These are phyloP conservation scores for Malurus elegans DNA, from an alignment of 2,113 vertebrate genomes.

Conservation along the genomic window DNA sequence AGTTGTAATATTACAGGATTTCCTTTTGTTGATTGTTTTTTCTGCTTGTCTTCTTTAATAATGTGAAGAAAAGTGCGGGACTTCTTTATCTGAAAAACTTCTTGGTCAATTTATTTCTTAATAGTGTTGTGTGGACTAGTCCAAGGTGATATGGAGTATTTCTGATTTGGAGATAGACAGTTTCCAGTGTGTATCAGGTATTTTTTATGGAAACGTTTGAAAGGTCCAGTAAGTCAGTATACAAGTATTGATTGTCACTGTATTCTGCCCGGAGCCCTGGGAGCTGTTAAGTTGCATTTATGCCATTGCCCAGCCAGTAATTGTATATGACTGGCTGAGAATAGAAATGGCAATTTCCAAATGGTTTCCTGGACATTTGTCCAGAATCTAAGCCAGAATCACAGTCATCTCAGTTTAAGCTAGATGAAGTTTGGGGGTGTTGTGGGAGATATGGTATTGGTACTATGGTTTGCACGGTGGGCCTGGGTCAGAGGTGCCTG, in stretches of 20 bases:
- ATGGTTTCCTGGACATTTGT: background rate
- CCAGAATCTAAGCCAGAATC: background rate
- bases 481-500: background rate
- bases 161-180: background rate
- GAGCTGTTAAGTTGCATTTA: background rate
- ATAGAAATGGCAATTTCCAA: background rate
- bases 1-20: background rate
- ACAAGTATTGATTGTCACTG: background rate
- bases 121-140: background rate
- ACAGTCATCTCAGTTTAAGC: background rate
- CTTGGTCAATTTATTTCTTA: background rate
- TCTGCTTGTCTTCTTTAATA: background rate
- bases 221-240: background rate
- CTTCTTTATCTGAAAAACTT: background rate
- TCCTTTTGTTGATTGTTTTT: background rate
- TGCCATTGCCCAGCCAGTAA: background rate
- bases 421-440: background rate
- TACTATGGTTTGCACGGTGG: fast-evolving
- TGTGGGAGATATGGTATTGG: background rate
- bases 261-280: background rate
- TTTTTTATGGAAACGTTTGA: background rate
- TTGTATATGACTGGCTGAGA: background rate
- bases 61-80: background rate
- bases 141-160: background rate
- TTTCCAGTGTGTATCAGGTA: background rate